A percentile compares a stretch with the other conserved stretches of the same genome.
These are phyloP conservation scores for Neoascia interrupta DNA, from an alignment of 2,888 invertebrate genomes.

Conservation along the genomic window DNA sequence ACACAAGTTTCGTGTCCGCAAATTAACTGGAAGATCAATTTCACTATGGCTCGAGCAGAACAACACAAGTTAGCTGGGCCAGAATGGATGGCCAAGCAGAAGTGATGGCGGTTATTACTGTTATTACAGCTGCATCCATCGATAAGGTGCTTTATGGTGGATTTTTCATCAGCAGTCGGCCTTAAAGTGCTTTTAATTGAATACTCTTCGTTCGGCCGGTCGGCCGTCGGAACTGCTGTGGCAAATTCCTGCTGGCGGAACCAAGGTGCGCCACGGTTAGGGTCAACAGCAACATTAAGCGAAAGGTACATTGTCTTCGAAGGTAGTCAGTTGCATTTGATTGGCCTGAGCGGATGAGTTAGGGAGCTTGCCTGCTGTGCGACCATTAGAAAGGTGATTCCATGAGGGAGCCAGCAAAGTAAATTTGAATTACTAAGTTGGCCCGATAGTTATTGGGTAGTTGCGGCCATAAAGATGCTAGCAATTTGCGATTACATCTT, in stretches of 20 bases:
- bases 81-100: constrained; percentile 61
- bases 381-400: constrained; percentile 63
- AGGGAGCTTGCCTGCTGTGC: constrained; percentile 9
- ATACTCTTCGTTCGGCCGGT: constrained; percentile 31
- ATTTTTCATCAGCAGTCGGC: constrained; percentile 63
- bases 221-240: not conserved
- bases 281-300: constrained; percentile 68
- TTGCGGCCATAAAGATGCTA: constrained; percentile 12
- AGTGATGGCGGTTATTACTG: constrained; percentile 69
- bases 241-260: constrained; percentile 25
- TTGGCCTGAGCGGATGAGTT: constrained; percentile 23
- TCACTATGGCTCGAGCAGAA: constrained; percentile 24
- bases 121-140: constrained; percentile 63
- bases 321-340: constrained; percentile 25
- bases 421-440: constrained; percentile 53
- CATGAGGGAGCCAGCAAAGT: constrained; percentile 49
- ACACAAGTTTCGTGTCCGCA: constrained; percentile 65
- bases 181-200: constrained; percentile 68
- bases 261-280: constrained; percentile 61
- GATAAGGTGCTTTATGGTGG: constrained; percentile 68
- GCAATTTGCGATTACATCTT: constrained; percentile 44
- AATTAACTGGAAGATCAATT: constrained; percentile 65
- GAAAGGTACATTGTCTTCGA: constrained; percentile 57
- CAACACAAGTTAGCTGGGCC: not conserved
- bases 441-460: not conserved